A percentile compares a stretch with the other conserved stretches of the same genome.
These are phyloP conservation scores for Noctua pronuba DNA, from an alignment of 2,888 invertebrate species.

Conservation along the genomic window DNA sequence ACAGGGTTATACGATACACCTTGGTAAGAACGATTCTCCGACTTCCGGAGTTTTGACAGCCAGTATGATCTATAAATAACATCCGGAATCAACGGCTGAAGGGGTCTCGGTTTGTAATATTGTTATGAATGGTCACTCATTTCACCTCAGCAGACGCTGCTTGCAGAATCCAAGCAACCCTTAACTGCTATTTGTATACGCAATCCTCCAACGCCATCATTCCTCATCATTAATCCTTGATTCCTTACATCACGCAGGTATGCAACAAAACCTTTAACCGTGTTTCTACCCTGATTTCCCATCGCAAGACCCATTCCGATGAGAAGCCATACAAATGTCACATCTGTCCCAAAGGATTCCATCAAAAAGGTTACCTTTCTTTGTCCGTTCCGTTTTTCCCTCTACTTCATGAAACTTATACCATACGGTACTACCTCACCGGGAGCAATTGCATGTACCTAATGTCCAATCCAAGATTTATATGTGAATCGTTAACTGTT, in stretches of 20 bases:
- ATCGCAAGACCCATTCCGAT: constrained; percentile 94
- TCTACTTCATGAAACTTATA: background rate
- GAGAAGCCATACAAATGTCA: constrained; percentile 94
- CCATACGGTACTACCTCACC: background rate
- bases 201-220: too few species aligned
- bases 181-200: background rate
- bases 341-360: constrained; percentile 94
- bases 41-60: background rate
- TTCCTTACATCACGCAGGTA: constrained; percentile 77
- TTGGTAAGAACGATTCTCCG: background rate
- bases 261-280: constrained; percentile 95
- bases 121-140: background rate
- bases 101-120: background rate
- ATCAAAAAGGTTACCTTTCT: constrained; percentile 92
- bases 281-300: constrained; percentile 95
- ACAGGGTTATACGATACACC: background rate
- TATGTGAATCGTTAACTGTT: background rate
- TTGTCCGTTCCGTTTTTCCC: background rate
- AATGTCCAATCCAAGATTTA: too few species aligned
- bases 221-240: background rate
- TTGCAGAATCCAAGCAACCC: background rate
- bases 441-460: background rate
- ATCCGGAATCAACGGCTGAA: background rate
- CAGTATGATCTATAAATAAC: background rate
- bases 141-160: too few species aligned